These are phyloP conservation scores for Lota lota DNA, from an alignment of 2,113 vertebrate genomes.

Conservation along the genomic window DNA sequence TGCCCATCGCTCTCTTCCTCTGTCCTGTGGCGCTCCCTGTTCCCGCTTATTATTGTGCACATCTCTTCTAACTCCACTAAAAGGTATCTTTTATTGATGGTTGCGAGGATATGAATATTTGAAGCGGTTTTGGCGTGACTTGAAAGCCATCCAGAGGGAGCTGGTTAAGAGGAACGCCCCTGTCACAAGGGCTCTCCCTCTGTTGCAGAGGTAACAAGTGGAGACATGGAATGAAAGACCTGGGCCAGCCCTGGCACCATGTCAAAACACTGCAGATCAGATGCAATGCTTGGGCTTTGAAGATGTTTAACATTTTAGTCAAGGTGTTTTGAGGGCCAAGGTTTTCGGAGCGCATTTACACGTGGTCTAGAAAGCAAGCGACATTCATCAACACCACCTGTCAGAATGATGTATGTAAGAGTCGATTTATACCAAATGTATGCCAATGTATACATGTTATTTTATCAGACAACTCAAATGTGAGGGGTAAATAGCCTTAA, in stretches of 20 bases:
- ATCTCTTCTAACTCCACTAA: slow-evolving; percentile 1
- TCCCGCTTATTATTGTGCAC: background rate
- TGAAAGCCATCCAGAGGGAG: slow-evolving; percentile 18
- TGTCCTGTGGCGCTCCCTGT: background rate
- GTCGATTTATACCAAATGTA: too few relatives aligned
- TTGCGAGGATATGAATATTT: slow-evolving; percentile 29
- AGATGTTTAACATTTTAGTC: background rate
- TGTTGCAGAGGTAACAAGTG: slow-evolving; percentile 10
- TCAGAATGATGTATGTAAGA: too few relatives aligned
- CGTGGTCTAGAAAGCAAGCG: background rate
- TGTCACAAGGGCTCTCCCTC: slow-evolving; percentile 12
- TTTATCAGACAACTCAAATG: too few relatives aligned
- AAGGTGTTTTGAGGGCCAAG: background rate
- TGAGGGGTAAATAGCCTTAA: too few relatives aligned
- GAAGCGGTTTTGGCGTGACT: slow-evolving; percentile 17
- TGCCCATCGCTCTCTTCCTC: background rate
- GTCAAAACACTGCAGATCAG: background rate
- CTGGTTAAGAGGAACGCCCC: background rate
- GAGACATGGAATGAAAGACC: slow-evolving; percentile 1
- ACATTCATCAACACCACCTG: too few relatives aligned
- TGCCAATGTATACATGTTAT: too few relatives aligned
- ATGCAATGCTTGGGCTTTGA: background rate
- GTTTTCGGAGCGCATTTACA: background rate
- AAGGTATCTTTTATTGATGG: slow-evolving; percentile 30
- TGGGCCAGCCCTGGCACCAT: background rate